phyloP scores from a whole-genome alignment of 2,113 vertebrate species.

The Quiscalus mexicanus region DNA sequence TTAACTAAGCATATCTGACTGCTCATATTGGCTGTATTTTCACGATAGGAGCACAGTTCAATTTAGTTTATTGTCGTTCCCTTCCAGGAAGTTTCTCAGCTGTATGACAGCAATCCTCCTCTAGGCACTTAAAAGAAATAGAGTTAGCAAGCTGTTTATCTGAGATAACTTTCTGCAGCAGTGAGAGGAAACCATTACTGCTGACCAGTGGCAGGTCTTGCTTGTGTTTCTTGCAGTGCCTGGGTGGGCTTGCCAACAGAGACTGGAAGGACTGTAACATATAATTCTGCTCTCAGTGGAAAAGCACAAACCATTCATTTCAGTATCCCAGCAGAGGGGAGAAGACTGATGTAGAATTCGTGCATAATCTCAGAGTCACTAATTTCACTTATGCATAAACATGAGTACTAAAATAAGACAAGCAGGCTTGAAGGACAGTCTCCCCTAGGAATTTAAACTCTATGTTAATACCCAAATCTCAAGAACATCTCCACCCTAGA shows the following conservation, averaged over 20 bases:
- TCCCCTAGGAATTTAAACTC: background rate
- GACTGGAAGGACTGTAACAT: background rate
- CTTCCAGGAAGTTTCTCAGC: background rate
- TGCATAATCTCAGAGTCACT: background rate
- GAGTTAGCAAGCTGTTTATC: constrained; percentile 31
- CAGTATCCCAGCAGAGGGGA: background rate
- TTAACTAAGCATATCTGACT: background rate
- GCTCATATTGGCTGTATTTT: background rate
- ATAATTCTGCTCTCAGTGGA: background rate
- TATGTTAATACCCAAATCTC: background rate
- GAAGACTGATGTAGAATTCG: background rate
- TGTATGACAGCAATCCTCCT: background rate
- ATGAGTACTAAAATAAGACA: constrained; percentile 31
- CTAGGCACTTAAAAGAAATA: background rate
- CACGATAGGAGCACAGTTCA: background rate
- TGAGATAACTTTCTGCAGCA: constrained; percentile 18
- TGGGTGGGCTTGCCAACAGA: background rate
- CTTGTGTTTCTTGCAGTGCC: background rate
- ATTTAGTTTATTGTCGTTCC: background rate
- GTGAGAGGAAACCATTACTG: background rate
- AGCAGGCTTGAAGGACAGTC: background rate
- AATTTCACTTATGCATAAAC: constrained; percentile 37
- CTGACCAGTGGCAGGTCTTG: background rate
- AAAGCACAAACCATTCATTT: background rate
- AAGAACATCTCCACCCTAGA: background rate